These are phyloP conservation scores for Macrobrachium nipponense DNA, from an alignment of 1,140 invertebrate species.

Conservation along the genomic window DNA sequence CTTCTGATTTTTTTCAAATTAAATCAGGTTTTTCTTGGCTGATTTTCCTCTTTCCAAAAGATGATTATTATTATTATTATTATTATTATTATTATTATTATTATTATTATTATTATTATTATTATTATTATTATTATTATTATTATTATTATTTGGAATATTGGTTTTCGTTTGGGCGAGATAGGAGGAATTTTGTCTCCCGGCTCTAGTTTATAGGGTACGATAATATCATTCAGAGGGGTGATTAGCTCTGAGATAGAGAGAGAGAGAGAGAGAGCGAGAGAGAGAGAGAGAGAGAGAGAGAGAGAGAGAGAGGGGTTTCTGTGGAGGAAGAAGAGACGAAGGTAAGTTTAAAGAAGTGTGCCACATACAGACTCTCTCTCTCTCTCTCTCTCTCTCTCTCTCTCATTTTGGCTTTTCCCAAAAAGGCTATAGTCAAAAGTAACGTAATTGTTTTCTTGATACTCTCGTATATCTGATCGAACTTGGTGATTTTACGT, in stretches of 20 bases:
- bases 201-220: not conserved
- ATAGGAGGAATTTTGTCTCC: not conserved
- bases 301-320: not conserved
- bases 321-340: not conserved
- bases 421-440: too few relatives aligned
- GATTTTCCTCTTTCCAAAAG: too few relatives aligned
- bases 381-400: slow-evolving; percentile 1
- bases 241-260: not conserved
- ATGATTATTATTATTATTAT: too few relatives aligned
- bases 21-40: too few relatives aligned
- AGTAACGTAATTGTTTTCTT: too few relatives aligned
- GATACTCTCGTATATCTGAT: too few relatives aligned
- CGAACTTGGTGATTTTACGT: too few relatives aligned
- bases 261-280: not conserved
- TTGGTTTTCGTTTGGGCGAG: not conserved
- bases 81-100: too few relatives aligned
- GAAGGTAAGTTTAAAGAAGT: not conserved
- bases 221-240: not conserved
- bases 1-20: too few relatives aligned
- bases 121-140: too few relatives aligned
- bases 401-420: not conserved
- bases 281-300: not conserved
- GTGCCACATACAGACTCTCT: not conserved
- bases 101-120: too few relatives aligned
- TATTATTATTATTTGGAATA: too few relatives aligned